Percentiles rank a stretch among this genome's conserved stretches.
phyloP scores from a whole-genome alignment of 2,113 vertebrate species.

The Pseudorectes ferrugineus region DNA sequence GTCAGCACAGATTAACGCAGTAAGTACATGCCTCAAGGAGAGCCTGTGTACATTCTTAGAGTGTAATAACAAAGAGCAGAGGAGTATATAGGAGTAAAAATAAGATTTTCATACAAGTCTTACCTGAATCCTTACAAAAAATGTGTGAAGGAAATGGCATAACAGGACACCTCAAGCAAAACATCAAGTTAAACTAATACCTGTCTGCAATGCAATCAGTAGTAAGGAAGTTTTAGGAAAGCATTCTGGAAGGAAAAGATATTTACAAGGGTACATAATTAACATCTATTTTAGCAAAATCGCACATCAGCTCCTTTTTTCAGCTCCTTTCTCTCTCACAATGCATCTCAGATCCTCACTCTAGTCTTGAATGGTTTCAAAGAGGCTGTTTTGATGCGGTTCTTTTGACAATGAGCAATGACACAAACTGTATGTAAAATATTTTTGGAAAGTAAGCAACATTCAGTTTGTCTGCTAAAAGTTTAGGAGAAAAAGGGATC shows the following conservation, averaged over 20 bases:
- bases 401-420: neutral
- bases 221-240: neutral
- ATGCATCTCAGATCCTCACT: neutral
- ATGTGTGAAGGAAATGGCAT: neutral
- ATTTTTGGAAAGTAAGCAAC: neutral
- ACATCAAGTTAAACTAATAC: neutral
- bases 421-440: neutral
- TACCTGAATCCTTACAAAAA: neutral
- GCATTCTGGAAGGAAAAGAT: neutral
- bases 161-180: neutral
- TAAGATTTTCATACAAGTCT: neutral
- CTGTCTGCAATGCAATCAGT: neutral
- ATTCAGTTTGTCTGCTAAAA: neutral
- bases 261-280: neutral
- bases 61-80: neutral
- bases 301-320: neutral
- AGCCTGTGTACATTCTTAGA: neutral
- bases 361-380: neutral
- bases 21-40: neutral
- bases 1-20: neutral
- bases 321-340: neutral
- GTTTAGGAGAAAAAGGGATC: neutral
- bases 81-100: neutral
- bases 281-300: neutral
- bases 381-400: neutral